phyloP scores from a whole-genome alignment of 2,888 invertebrate genomes.

The Ornithoptera alexandrae region DNA sequence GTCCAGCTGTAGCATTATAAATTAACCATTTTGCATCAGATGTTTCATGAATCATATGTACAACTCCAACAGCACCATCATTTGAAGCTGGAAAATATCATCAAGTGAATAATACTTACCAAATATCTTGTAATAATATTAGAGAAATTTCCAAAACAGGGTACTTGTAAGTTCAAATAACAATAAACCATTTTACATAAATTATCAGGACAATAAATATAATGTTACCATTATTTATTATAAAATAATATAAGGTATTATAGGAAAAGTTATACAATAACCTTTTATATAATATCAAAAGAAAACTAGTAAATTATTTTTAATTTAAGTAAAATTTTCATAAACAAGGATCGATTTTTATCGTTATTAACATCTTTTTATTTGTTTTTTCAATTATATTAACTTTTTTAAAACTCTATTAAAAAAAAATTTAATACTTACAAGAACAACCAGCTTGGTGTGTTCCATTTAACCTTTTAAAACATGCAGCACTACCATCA shows the following conservation, averaged over 20 bases:
- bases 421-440: slow-evolving; percentile 75
- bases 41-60: slow-evolving; percentile 84
- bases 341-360: too few relatives aligned
- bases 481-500: slow-evolving; percentile 88
- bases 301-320: too few relatives aligned
- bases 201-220: too few relatives aligned
- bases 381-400: too few relatives aligned
- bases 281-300: too few relatives aligned
- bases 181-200: too few relatives aligned
- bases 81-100: slow-evolving; percentile 81
- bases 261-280: too few relatives aligned
- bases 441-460: slow-evolving; percentile 97
- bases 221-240: too few relatives aligned
- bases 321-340: too few relatives aligned
- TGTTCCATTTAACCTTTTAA: slow-evolving; percentile 94
- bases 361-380: background rate
- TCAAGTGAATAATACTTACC: background rate
- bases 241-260: too few relatives aligned
- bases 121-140: background rate
- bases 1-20: slow-evolving; percentile 85
- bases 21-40: slow-evolving; percentile 88
- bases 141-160: too few relatives aligned
- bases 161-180: too few relatives aligned
- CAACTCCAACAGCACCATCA: slow-evolving; percentile 90
- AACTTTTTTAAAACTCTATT: background rate